These are phyloP conservation scores for Epinephelus malabaricus DNA, from an alignment of 2,797 vertebrate genomes.

Conservation along the genomic window DNA sequence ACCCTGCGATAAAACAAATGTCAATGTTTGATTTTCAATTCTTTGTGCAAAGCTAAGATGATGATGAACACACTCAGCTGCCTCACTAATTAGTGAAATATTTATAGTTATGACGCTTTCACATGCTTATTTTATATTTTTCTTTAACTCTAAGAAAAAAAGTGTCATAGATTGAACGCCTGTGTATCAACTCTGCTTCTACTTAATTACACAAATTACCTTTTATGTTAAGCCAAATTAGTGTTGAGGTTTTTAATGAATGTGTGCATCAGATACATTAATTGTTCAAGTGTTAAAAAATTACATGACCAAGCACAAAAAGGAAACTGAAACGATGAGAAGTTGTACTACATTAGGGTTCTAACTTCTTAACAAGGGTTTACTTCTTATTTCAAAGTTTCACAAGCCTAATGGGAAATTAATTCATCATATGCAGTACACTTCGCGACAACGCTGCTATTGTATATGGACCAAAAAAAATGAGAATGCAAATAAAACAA, in stretches of 20 bases:
- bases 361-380: background rate
- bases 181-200: background rate
- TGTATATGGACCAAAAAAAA: background rate
- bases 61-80: constrained; percentile 11
- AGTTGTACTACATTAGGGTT: background rate
- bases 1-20: background rate
- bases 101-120: background rate
- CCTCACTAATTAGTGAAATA: constrained; percentile 25
- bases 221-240: constrained; percentile 4
- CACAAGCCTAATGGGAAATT: background rate
- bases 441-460: background rate
- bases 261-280: background rate
- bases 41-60: constrained; percentile 13
- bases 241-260: background rate
- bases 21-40: constrained; percentile 46
- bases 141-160: background rate
- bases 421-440: constrained; percentile 8
- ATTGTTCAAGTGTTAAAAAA: background rate
- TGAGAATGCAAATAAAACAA: constrained; percentile 1
- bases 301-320: background rate
- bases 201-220: background rate
- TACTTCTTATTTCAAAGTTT: background rate
- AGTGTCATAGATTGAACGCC: background rate
- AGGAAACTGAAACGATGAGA: background rate
- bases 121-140: background rate